Percentiles rank a stretch among this genome's conserved stretches.
These are phyloP conservation scores for Canis aureus DNA, from an alignment of 2,113 vertebrate genomes.

Conservation along the genomic window DNA sequence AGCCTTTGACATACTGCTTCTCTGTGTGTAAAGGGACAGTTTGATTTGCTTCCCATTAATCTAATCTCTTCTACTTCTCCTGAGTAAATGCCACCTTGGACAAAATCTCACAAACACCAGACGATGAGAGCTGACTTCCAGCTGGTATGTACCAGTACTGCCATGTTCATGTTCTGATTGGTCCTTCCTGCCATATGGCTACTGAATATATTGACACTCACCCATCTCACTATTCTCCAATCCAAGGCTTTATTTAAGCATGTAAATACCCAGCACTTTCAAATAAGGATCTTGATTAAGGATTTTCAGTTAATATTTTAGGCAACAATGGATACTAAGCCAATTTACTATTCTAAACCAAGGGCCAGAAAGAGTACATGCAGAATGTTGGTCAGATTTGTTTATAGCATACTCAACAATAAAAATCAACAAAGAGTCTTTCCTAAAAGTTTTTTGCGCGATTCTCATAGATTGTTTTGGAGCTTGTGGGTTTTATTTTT, in stretches of 20 bases:
- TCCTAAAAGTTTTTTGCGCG: neutral
- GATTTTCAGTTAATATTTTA: neutral
- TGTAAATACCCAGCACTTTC: neutral
- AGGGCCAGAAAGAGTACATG: neutral
- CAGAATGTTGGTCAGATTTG: neutral
- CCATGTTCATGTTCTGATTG: neutral
- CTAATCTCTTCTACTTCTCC: neutral
- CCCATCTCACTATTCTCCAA: neutral
- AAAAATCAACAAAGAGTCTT: neutral
- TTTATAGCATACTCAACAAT: neutral
- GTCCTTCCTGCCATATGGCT: neutral
- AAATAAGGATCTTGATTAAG: neutral
- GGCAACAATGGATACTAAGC: neutral
- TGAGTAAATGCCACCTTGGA: neutral
- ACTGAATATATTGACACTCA: conserved; percentile 6
- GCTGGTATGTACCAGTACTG: neutral
- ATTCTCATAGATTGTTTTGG: neutral
- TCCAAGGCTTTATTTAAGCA: neutral
- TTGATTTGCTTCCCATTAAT: conserved; percentile 1
- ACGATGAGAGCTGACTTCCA: neutral
- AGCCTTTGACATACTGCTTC: neutral
- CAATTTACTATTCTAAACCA: neutral
- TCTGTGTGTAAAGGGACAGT: neutral
- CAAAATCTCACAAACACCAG: neutral
- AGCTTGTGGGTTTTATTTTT: neutral